Evolutionary conservation across 2,113 vertebrate genomes (phyloP).

Genomic region (Geothlypis trichas): DNA sequence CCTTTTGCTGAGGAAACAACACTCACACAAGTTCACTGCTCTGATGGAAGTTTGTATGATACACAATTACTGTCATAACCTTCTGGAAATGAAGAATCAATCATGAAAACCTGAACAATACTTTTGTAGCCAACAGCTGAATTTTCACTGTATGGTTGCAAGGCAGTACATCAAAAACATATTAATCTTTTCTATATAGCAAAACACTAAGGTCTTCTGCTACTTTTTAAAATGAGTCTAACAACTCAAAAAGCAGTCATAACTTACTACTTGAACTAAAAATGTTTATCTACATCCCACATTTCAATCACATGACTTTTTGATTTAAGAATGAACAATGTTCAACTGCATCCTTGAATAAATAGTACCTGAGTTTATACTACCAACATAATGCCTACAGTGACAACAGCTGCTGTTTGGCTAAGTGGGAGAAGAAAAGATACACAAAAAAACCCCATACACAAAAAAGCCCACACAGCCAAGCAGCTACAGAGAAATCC

Average conservation of each 20-base stretch:
- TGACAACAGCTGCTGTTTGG: neutral
- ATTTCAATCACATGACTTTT: neutral
- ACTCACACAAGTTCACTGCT: neutral
- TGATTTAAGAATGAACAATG: neutral
- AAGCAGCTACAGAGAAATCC: neutral
- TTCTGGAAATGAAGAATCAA: neutral
- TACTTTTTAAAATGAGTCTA: neutral
- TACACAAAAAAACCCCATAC: accelerated
- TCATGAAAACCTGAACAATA: neutral
- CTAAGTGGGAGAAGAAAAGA: neutral
- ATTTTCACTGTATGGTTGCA: neutral
- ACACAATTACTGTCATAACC: neutral
- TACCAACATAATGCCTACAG: neutral
- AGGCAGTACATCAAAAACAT: neutral
- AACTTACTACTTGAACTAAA: neutral
- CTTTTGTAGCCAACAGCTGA: neutral
- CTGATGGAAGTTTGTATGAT: neutral
- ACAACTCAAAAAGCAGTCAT: neutral
- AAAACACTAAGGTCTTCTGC: neutral
- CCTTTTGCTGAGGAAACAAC: neutral
- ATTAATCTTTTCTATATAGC: neutral
- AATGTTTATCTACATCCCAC: neutral
- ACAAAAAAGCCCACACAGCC: accelerated
- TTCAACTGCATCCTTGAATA: neutral
- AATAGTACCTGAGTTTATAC: neutral